Base-by-base conservation (phyloP, 2,888 invertebrate species). In the Acheta domesticus region DNA sequence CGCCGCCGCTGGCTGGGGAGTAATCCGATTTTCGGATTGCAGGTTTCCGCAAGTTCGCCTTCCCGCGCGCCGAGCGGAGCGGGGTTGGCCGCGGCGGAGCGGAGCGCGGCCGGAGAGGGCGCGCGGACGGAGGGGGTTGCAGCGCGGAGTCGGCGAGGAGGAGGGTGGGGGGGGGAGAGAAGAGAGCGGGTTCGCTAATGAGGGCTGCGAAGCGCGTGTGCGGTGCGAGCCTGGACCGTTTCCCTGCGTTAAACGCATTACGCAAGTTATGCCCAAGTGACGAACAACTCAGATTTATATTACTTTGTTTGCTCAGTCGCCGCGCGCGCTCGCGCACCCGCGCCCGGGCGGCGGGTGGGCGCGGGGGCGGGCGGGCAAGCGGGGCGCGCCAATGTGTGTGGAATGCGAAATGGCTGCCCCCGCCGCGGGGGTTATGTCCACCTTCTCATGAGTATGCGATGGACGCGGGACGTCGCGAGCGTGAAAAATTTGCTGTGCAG, bases 201-300 rank as follows among this genome's bases (percentile, higher is more conserved):
- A 62, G 62, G 62, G n/a, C 62, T 62, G n/a, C 62, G 62, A 62
- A 19, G 62, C 62, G 62, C 62, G n/a, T 14, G 16, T 19, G n/a
- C 62, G 62, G 8, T 14, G n/a, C n/a, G 62, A 14, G n/a, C 62
- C n/a, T n/a, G n/a, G 14, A 14, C 62, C n/a, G 62, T 62, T n/a
- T 14, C 14, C 62, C 62, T 14, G 62, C n/a, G 62, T 62, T 62
- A 62, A 62, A 62, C 62, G 62, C 62, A n/a, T 62, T 62, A 62
- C 62, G 16, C 62, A 62, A 62, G 62, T 62, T 62, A 62, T 62
- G 62, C 62, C n/a, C 62, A 62, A 62, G 62, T 62, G 62, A 62
- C n/a, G 62, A n/a, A 62, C 16, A 62, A 62, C 62, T 62, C 62
- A 62, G 62, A 62, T 62, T 62, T 62, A n/a, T 62, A 62, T 62